phyloP scores from a whole-genome alignment of 1,140 invertebrate genomes.

The Listronotus oregonensis region DNA sequence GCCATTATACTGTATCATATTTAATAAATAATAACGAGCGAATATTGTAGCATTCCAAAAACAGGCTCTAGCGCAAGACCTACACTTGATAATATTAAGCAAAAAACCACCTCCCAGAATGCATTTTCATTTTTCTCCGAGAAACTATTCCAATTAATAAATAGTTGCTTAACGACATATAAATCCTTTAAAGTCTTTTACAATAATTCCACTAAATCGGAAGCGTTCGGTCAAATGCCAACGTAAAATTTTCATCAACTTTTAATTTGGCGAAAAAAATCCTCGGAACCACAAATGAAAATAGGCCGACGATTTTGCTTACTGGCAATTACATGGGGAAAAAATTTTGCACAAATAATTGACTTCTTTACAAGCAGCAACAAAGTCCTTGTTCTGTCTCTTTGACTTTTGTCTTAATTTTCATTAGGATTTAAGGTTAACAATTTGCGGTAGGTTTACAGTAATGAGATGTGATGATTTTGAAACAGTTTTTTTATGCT shows the following conservation, averaged over 20 bases:
- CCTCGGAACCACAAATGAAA: constrained; percentile 14
- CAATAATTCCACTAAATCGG: constrained; percentile 19
- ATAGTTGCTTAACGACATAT: constrained; percentile 19
- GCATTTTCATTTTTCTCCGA: constrained; percentile 13
- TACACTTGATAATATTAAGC: constrained; percentile 2
- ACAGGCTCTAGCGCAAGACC: not conserved
- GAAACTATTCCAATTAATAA: constrained; percentile 24
- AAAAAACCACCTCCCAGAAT: constrained; percentile 8
- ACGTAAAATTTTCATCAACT: constrained; percentile 20
- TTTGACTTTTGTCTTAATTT: constrained; percentile 4
- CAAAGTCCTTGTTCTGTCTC: not conserved
- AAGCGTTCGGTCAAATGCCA: constrained; percentile 15
- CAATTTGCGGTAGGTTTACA: too few relatives aligned
- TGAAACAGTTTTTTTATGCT: too few relatives aligned
- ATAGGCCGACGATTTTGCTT: constrained; percentile 16
- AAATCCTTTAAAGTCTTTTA: constrained; percentile 4
- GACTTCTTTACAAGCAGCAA: constrained; percentile 6
- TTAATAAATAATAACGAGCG: constrained; percentile 7
- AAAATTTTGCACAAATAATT: constrained; percentile 24
- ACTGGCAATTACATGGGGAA: not conserved
- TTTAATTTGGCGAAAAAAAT: constrained; percentile 20
- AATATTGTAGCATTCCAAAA: constrained; percentile 7
- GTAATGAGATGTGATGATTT: too few relatives aligned
- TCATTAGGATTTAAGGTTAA: constrained; percentile 1
- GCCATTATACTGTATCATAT: not conserved